A percentile compares a stretch with the other conserved stretches of the same genome.
phyloP scores from a whole-genome alignment of 2,797 vertebrate species.

The Microctenopoma stevenorrisi region DNA sequence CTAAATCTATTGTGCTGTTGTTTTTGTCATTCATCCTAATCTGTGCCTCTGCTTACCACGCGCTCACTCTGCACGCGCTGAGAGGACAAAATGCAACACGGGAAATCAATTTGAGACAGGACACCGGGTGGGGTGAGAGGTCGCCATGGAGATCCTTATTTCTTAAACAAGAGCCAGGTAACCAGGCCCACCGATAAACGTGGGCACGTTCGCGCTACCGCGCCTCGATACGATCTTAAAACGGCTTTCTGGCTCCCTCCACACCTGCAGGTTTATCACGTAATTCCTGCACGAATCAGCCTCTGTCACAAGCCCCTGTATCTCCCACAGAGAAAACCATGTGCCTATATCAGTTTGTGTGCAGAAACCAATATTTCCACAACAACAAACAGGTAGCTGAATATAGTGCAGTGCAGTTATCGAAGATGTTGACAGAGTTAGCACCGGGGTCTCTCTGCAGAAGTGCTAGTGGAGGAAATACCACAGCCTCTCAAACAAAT shows the following conservation, averaged over 20 bases:
- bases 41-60: slow-evolving; percentile 6
- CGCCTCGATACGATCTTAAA: slow-evolving; percentile 16
- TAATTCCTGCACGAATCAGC: slow-evolving; percentile 28
- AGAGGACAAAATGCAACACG: slow-evolving; percentile 40
- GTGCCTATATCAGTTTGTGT: neutral
- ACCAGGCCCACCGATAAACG: neutral
- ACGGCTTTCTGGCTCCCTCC: neutral
- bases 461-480: no score
- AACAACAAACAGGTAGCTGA: neutral
- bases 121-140: neutral
- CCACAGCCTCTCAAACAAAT: neutral
- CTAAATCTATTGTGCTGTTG: neutral
- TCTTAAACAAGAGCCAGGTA: slow-evolving; percentile 2
- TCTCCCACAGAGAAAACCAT: neutral
- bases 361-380: neutral
- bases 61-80: neutral
- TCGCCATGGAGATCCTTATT: slow-evolving; percentile 50
- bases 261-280: slow-evolving; percentile 26
- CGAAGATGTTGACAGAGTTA: neutral
- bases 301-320: neutral
- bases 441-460: no score
- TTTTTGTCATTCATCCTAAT: neutral
- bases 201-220: neutral
- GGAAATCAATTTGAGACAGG: slow-evolving; percentile 54
- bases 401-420: neutral